Base-by-base conservation (phyloP, 2,113 vertebrate species). In the Rhinolophus sinicus region DNA sequence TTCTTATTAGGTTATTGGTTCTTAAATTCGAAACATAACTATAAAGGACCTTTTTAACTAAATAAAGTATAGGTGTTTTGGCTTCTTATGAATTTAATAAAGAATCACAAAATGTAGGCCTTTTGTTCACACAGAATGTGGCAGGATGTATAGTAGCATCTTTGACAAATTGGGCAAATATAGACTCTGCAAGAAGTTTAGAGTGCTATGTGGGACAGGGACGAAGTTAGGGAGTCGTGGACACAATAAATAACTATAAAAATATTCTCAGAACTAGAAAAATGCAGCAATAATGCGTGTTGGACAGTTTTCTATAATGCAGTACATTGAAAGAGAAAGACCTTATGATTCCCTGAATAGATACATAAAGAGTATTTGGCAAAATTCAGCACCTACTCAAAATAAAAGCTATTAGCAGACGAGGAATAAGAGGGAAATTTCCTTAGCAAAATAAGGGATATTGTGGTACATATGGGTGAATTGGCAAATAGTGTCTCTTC, bases 261-360 rank as follows among this genome's bases (percentile, higher is more conserved):
- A 90, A 60, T 35, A 75, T 50, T 78, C 65, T 72, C 73, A 50
- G 40, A 52, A 58, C 44, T n/a, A 88, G 38, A 81, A 96, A 93
- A 80, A 92, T 88, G 8, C 52, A 94, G 70, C 81, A 50, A 54
- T 47, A 62, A 22, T 47, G 2, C 7, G 35, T 35, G 8, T 76
- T 70, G 47, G 35, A 58, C n/a, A 85, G 50, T n/a, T 16, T 6
- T 78, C 26, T 10, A 28, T 5, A 9, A 4, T 30, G 33, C 35
- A 24, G 47, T 22, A 54, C 33, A 62, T 54, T 64, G 69, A 33
- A 96, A 35, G 33, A 84, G 47, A 38, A 88, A 75, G 28, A 76
- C 16, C 58, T 85, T 72, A 14, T 40, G 11, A 13, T 82, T 62
- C 60, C 24, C 35, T 87, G 18, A 60, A 21, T 80, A 77, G 64